Evolutionary conservation across 2,797 vertebrate genomes (phyloP), one percentile per base, ranked within the genome.

Genomic region (Ctenochaetus hawaiiensis): DNA sequence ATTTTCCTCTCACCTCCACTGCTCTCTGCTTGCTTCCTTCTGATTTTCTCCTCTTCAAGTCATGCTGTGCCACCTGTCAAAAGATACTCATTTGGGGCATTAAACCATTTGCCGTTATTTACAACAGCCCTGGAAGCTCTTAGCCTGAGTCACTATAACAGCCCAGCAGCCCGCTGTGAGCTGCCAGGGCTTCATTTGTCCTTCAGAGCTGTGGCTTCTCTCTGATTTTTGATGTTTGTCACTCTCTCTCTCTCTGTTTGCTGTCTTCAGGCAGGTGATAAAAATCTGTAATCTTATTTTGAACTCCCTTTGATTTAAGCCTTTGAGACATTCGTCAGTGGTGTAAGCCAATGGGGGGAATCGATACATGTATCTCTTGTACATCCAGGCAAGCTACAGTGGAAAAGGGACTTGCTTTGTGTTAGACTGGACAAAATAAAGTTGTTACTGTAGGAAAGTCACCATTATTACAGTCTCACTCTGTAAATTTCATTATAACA

Each of bases 271-370:
- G 85, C 85, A 89, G 87, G 88, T 93, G 94, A 95, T 95, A 93
- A 88, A 93, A 92, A 95, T 95, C 93, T 92, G 86, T 93, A 93
- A 94, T 94, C 90, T 94, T 91, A 92, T 92, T 94, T 94, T 94
- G 89, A 94, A 93, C 88, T 93, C 80, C 82, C 78, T 87, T 94
- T 93, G 92, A 95, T 94, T 95, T 89, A 93, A 93, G 91, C 92
- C 92, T 94, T 90, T 92, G 90, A 94, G 91, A 94, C 92, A 94
- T 94, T 92, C 54, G 85, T 95, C 93, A 94, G 93, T 90, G 86
- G 90, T 88, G 90, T 85, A 81, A 80, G 88, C 90, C 93, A 92
- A 91, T 81, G 86, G 85, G 75, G 58, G 75, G 75, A 22, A 93
- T 95, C 91, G 64, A 94, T 95, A 90, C 90, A 83, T 77, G 85